Evolutionary conservation across 2,113 vertebrate genomes (phyloP), one percentile per base, ranked within the genome.

Genomic region (Sinocyclocheilus maitianheensis): DNA sequence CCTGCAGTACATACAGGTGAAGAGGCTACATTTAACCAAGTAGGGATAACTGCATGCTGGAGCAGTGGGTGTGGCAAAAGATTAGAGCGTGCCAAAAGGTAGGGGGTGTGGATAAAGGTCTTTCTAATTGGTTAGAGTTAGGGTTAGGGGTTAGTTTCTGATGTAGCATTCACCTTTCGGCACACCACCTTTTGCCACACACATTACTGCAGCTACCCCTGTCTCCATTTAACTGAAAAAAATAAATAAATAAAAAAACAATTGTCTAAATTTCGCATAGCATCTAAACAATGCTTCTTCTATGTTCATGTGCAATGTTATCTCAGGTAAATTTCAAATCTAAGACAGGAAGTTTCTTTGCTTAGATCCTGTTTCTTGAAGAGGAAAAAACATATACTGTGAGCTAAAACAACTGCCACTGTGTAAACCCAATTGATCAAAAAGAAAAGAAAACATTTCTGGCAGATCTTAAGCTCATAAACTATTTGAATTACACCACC

Each of bases 361-460:
- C 69, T 74, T 43, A 6, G 9, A n/a, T 74, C 9, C 18, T 5
- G 22, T 72, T 74, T 43, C 18, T 20, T 40, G 10, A 74, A 22
- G 4, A 20, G 71, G 37, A 40, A 3, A 22, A 69, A 69, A 40
- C 4, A 20, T 22, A 4, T 11, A 12, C 43, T 72, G 18, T 0
- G 30, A 40, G 69, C 34, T 12, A 72, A 69, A 83, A 46, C 82
- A 87, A 74, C 74, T 71, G 86, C 58, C 62, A 77, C 60, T 53
- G 69, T 58, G 46, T 48, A 71, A 55, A 48, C n/a, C 62, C 43
- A 81, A 48, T 10, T 40, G 69, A 22, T 1, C 1, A 43, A 43
- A 43, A 9, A 43, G 14, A 86, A 58, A 5, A 71, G 3, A 24
- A 71, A 20, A 60, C 2, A 85, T 26, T 65, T 86, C 71, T 82